Base-by-base conservation (phyloP, 2,888 invertebrate species). In the Thymelicus lineola region DNA sequence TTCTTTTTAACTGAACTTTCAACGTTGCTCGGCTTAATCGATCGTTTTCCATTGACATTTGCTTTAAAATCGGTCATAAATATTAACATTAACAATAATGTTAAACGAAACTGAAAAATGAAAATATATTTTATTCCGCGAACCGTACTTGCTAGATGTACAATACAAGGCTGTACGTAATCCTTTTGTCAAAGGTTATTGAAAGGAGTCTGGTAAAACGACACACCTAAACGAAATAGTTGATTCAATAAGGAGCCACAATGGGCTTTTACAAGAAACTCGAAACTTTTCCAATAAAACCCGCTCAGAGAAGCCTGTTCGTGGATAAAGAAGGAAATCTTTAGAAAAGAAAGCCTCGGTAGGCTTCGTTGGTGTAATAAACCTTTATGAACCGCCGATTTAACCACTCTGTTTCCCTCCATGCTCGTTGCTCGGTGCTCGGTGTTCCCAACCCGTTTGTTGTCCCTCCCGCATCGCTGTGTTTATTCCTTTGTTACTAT, bases 211-310 rank as follows among this genome's bases (percentile, higher is more conserved):
- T 15, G 65, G 45, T 20, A 46, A 66, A 66, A 48, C 60, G 60
- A 38, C 62, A 57, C 62, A 62, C 48, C 62, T 62, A 63, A 63
- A 63, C 17, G 61, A 67, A 73, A 73, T 73, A 70, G 72, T 74
- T 73, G 71, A 73, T 74, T 74, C 72, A 74, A 72, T 67, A 61
- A 67, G 70, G 57, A 57, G 70, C 71, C 66, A 63, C 72, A 71
- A 72, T 71, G 70, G 73, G 72, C 67, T 71, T 50, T 67, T 71
- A 71, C 48, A 69, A 72, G 70, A 61, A 67, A 71, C 70, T 74
- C 42, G 73, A 73, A 74, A 75, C 74, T 75, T 74, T 70, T 68
- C 71, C 75, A 75, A 75, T 75, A 75, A 75, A 75, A 71, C 72
- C 66, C 64, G 60, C 60, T 50, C 61, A 64, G 38, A 50, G 63